Percentiles rank a stretch among this genome's conserved stretches.
These are phyloP conservation scores for Ceratosolen solmsi DNA, from an alignment of 1,140 invertebrate species.

Conservation along the genomic window DNA sequence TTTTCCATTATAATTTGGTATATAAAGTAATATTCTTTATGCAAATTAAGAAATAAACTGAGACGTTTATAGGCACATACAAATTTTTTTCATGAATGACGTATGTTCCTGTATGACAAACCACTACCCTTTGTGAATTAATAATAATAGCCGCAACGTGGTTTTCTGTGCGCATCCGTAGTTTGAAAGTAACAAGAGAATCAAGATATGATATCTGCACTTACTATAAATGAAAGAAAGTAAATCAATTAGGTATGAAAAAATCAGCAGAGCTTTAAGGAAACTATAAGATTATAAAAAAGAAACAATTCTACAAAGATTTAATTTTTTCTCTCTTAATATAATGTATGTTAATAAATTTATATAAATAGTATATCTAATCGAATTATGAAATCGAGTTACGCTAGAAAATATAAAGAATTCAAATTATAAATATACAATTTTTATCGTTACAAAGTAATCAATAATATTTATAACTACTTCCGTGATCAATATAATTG, in stretches of 20 bases:
- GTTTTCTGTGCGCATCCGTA: slow-evolving; percentile 2
- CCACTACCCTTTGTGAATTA: not conserved
- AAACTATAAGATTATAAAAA: too few species aligned
- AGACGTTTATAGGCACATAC: not conserved
- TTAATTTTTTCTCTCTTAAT: too few species aligned
- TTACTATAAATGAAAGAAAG: not conserved
- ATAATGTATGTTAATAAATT: too few species aligned
- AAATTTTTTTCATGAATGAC: not conserved
- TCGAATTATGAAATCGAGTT: too few species aligned
- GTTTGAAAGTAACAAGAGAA: not conserved
- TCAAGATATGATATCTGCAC: not conserved
- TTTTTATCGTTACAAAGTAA: too few species aligned
- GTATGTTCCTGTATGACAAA: not conserved
- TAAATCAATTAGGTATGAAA: not conserved
- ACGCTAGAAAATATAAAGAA: too few species aligned
- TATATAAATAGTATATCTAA: too few species aligned
- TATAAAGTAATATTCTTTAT: not conserved
- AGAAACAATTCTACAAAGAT: too few species aligned
- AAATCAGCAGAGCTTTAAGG: not conserved
- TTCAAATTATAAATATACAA: too few species aligned
- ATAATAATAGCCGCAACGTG: slow-evolving; percentile 5
- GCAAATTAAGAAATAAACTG: not conserved
- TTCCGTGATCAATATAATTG: too few species aligned
- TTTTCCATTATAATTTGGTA: slow-evolving; percentile 15
- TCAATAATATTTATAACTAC: too few species aligned